Percentiles rank a stretch among this genome's conserved stretches.
Evolutionary conservation across 2,888 invertebrate species (phyloP).

Genomic region (Psylliodes chrysocephalus): DNA sequence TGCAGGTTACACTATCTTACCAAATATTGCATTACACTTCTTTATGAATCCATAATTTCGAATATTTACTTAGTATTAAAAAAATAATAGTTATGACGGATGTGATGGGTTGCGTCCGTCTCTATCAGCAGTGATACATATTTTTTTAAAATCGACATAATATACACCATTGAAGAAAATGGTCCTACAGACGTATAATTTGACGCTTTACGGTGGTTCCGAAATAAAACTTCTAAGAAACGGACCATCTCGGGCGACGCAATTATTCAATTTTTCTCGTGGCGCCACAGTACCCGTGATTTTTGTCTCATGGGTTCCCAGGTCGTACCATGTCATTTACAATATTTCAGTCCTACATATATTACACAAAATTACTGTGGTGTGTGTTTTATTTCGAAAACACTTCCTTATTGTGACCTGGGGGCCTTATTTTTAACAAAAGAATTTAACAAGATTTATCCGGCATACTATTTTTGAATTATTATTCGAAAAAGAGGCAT

Average conservation of each 20-base stretch:
- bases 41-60: no score
- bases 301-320: constrained; percentile 22
- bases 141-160: neutral
- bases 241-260: constrained; percentile 14
- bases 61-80: no score
- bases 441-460: no score
- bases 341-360: constrained; percentile 26
- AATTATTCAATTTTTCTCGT: constrained; percentile 19
- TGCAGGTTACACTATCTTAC: no score
- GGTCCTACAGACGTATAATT: constrained; percentile 12
- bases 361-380: constrained; percentile 20
- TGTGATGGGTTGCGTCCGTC: no score
- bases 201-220: constrained; percentile 10
- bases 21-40: no score
- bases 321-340: constrained; percentile 27
- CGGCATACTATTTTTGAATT: no score
- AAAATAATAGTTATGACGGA: no score
- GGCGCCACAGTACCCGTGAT: constrained; percentile 31
- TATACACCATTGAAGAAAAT: no score
- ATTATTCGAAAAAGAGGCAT: no score
- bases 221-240: constrained; percentile 6
- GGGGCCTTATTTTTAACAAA: no score
- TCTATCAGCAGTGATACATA: neutral
- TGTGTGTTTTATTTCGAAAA: constrained; percentile 17
- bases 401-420: constrained; percentile 22